A percentile compares a stretch with the other conserved stretches of the same genome.
Conservation (phyloP, 2,888 invertebrate species). For the Trichogramma evanescens region DNA sequence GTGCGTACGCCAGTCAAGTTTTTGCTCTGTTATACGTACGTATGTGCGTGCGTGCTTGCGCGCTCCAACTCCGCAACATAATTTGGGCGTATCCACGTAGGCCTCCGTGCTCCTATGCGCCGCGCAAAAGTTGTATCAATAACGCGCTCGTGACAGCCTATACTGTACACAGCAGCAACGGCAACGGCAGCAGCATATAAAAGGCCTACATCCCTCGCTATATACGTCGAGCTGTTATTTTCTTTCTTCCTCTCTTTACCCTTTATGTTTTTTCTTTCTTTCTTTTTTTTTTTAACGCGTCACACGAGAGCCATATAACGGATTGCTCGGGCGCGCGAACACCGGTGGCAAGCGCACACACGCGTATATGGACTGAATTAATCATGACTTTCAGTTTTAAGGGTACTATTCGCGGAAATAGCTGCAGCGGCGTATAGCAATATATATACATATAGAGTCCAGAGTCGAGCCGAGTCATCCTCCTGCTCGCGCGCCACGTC, state of each 20-base stretch:
- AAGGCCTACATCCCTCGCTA: too few species aligned
- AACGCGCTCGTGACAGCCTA: constrained; percentile 14
- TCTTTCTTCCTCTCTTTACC: too few species aligned
- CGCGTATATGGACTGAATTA: constrained; percentile 13
- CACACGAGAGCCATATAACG: not conserved
- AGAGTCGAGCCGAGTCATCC: too few species aligned
- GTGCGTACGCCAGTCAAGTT: not conserved
- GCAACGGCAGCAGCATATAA: not conserved
- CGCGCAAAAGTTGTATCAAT: constrained; percentile 19
- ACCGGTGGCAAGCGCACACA: not conserved
- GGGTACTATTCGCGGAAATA: too few species aligned
- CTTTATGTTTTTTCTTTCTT: not conserved
- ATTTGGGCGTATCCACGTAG: constrained; percentile 16
- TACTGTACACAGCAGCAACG: not conserved
- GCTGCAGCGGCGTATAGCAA: too few species aligned
- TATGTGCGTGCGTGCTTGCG: not conserved
- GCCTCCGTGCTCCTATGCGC: constrained; percentile 9
- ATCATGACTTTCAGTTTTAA: constrained; percentile 8
- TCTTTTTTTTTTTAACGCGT: not conserved
- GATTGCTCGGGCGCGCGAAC: too few species aligned
- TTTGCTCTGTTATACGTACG: not conserved
- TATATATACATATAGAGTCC: too few species aligned
- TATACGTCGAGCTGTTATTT: too few species aligned
- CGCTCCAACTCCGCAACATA: not conserved
- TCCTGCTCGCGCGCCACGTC: too few species aligned